Base-by-base conservation (phyloP, 2,888 invertebrate genomes). In the Mamestra brassicae region DNA sequence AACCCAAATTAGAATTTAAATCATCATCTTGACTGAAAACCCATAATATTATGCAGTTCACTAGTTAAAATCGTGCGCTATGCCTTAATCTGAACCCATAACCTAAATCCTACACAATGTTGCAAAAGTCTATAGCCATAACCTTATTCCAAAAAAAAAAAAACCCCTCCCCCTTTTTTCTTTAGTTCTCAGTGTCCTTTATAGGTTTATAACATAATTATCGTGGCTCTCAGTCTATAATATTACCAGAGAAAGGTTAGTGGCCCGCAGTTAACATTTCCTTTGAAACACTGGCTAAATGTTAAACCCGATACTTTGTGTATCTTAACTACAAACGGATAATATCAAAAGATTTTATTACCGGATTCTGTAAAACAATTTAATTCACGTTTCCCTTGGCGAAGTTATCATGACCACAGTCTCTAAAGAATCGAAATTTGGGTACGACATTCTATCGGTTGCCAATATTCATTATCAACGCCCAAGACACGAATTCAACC, bases 311-410 rank as follows among this genome's bases (percentile, higher is more conserved):
- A 55, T 54, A 74, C 52, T 47, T 55, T 55, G 38, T 36, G 36
- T 38, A 38, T n/a, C 26, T 68, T 38, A 74, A 74, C 26, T 68
- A 34, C n/a, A 13, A 74, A 47, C 74, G 78, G 68, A 78, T 68
- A 68, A 54, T 26, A 17, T 78, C 26, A 68, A 11, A 26, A 26
- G 45, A 74, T 77, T 17, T 45, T 47, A 74, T 67, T 67, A 65
- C 68, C 36, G 17, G 73, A 77, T 38, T 17, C 76, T 76, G 3
- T 34, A 2, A 10, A 34, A 50, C 4, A 17, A 77, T 77, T 77
- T 54, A 52, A 72, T 75, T 17, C 10, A 34, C 34, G 7, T 5
- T 38, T 38, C 3, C 38, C 38, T 38, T 26, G 26, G 26, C 26
- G 26, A 26, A 26, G 26, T 26, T 26, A 26, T 26, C 26, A 26